phyloP scores from a whole-genome alignment of 2,113 vertebrate genomes.

The Arvicanthis niloticus region DNA sequence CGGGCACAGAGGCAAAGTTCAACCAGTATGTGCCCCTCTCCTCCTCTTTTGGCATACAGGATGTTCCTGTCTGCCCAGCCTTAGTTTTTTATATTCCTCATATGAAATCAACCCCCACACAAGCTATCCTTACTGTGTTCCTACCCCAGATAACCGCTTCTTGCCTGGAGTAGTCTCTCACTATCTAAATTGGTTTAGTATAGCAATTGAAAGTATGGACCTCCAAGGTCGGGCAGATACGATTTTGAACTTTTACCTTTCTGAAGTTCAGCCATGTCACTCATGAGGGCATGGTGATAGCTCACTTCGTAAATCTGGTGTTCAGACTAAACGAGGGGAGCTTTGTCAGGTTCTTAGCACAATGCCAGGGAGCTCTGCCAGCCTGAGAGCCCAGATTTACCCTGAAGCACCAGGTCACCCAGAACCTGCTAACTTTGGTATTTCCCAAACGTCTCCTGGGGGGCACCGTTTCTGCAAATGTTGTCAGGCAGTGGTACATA shows the following conservation, averaged over 20 bases:
- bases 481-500: background rate
- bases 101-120: background rate
- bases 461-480: background rate
- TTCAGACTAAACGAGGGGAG: background rate
- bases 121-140: fast-evolving
- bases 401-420: background rate
- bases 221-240: background rate
- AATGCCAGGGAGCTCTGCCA: background rate
- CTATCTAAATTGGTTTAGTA: background rate
- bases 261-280: background rate
- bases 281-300: background rate
- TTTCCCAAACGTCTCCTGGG: background rate
- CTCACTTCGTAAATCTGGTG: background rate
- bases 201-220: background rate
- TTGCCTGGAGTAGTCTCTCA: background rate
- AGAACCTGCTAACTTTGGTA: background rate
- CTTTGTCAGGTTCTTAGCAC: background rate
- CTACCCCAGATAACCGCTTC: background rate
- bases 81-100: background rate
- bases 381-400: background rate
- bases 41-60: background rate
- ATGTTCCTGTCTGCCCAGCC: background rate
- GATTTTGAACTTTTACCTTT: slow-evolving; percentile 11
- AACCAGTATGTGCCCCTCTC: too few species aligned
- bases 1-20: background rate